A percentile compares a stretch with the other conserved stretches of the same genome.
phyloP scores from a whole-genome alignment of 2,797 vertebrate species.

The Chaetophractus vellerosus region DNA sequence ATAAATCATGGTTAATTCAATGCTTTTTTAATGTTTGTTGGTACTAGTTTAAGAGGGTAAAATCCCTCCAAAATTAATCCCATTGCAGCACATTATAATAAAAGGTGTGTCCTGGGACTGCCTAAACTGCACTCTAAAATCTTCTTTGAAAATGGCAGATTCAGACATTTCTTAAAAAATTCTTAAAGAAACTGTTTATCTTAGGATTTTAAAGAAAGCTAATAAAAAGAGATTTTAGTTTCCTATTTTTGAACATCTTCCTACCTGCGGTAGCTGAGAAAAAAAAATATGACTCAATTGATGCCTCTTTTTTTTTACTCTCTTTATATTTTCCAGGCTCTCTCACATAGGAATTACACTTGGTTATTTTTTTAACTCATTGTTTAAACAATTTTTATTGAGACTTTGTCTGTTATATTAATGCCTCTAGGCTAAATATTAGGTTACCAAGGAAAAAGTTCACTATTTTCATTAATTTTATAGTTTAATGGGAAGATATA shows the following conservation, averaged over 20 bases:
- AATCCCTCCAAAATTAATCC: not conserved
- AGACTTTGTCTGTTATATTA: not conserved
- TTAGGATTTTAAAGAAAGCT: not conserved
- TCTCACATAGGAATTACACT: not conserved
- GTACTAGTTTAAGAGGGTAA: too few species aligned
- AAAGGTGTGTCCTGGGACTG: not conserved
- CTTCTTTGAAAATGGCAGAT: not conserved
- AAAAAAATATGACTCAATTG: not conserved
- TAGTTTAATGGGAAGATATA: not conserved
- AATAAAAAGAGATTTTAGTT: not conserved
- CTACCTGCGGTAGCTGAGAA: not conserved
- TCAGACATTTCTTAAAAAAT: slow-evolving; percentile 3
- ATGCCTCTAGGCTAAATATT: not conserved
- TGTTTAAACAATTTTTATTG: not conserved
- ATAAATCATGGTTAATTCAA: not conserved
- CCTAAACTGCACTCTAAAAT: not conserved
- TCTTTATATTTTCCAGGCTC: not conserved
- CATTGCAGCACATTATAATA: not conserved
- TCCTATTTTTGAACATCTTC: not conserved
- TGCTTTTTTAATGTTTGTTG: not conserved
- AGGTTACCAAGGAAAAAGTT: not conserved
- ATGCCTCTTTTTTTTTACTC: not conserved
- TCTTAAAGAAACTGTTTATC: not conserved
- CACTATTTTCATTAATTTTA: not conserved
- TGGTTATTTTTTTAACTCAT: not conserved